Base-by-base conservation (phyloP, 2,797 vertebrate genomes). In the Aselliscus stoliczkanus region DNA sequence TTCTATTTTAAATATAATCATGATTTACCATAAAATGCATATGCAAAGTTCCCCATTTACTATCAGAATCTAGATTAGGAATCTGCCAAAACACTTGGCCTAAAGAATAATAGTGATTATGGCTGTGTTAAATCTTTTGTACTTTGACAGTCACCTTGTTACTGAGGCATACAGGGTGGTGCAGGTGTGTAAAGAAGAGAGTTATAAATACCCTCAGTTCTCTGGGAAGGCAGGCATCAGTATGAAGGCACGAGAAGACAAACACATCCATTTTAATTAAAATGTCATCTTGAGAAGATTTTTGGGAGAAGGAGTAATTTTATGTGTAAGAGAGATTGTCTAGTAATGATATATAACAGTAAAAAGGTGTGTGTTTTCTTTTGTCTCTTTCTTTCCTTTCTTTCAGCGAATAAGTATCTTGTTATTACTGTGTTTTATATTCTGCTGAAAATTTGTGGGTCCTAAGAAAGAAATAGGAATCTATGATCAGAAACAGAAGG, bases 251-350 rank as follows among this genome's bases (percentile, higher is more conserved):
- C 50, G 81, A 75, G 88, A 83, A 44, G 64, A 79, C 50, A 70
- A 75, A 88, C 58, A 20, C 64, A 64, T 91, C 81, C 31, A 44
- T 96, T 97, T 94, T 82, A 84, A 96, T 94, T 93, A 90, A 93
- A 92, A 73, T 95, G 39, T 88, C 81, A 94, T 42, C 44, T 73
- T 90, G 58, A 79, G 76, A 89, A 79, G 58, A 31, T 60, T 92
- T 89, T 86, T 84, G 27, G 62, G 82, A 72, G 65, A 62, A 90
- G 10, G 10, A 95, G 37, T 93, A 93, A 91, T 95, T 95, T 95
- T 84, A 73, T 75, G 2, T 93, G 23, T 93, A 85, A 94, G 47
- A 39, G 64, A 85, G 56, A 94, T 95, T 86, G 42, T 80, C 85
- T 93, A 23, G 34, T 95, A 79, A 95, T 93, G 50, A 67, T 80